Conservation (phyloP, 2,888 invertebrate species). For the Ephialtes manifestator region DNA sequence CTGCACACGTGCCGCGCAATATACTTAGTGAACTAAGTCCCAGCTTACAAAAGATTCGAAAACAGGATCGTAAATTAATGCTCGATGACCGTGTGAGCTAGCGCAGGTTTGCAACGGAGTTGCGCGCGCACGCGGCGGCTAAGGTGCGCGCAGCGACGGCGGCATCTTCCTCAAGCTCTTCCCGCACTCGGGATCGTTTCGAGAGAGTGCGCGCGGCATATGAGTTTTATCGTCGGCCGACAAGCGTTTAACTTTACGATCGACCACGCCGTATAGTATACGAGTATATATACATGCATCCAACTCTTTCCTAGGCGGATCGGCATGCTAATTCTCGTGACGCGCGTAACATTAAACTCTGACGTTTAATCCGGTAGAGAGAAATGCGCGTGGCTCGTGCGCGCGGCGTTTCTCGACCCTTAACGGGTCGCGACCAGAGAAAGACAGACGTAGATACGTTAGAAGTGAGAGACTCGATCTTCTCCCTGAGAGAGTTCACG, state of each 20-base stretch:
- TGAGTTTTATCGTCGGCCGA: constrained; percentile 83
- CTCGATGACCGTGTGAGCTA: constrained; percentile 80
- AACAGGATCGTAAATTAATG: constrained; percentile 83
- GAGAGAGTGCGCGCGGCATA: constrained; percentile 70
- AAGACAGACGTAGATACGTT: not conserved
- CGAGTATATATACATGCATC: constrained; percentile 63
- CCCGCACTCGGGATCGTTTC: constrained; percentile 72
- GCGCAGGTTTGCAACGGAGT: constrained; percentile 58
- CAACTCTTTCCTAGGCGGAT: constrained; percentile 58
- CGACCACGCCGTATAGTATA: constrained; percentile 79
- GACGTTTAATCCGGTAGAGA: constrained; percentile 79
- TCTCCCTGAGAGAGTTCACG: constrained; percentile 45
- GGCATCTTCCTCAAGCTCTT: constrained; percentile 44
- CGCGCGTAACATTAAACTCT: constrained; percentile 81
- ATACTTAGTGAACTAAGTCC: not conserved
- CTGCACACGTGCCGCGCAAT: not conserved
- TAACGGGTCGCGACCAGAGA: constrained; percentile 62
- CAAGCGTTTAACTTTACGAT: constrained; percentile 84
- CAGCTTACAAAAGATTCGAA: constrained; percentile 74
- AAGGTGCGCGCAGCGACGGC: not conserved
- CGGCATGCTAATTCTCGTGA: constrained; percentile 82
- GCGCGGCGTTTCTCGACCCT: constrained; percentile 65
- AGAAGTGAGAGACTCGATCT: constrained; percentile 19
- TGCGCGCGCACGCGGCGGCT: constrained; percentile 9
- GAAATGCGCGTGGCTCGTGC: constrained; percentile 74